Base-by-base conservation (phyloP, 2,888 invertebrate genomes). In the Spodoptera picta region DNA sequence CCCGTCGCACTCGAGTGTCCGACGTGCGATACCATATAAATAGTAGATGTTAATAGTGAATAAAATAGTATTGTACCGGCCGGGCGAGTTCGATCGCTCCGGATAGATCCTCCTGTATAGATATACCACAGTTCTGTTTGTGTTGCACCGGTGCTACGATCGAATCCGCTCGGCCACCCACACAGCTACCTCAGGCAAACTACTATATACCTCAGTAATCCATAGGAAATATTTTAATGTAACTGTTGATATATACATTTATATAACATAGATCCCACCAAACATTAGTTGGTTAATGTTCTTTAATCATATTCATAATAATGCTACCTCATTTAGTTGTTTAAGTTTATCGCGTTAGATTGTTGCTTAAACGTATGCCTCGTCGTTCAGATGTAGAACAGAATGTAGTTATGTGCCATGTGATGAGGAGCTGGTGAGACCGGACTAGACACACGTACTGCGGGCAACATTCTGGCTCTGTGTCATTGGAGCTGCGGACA, bases 181-280 rank as follows among this genome's bases (percentile, higher is more conserved):
- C 65, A 65, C 83, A 86, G 83, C 94, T 93, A 93, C 94, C 94
- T 94, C 93, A 91, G 69, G 76, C 85, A 78, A 90, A 91, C 87
- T 79, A 89, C 76, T 83, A 88, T 88, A 90, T 94, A 94, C 94
- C 94, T 94, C 94, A 93, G 83, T 90, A 90, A 90, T 87, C 90
- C 87, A 90, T 93, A 93, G 91, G 87, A 87, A 85, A 84, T 92
- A 90, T 90, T 87, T 86, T 91, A 91, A 90, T 86, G 76, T 88
- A 79, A 80, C 78, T 91, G 90, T 90, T 91, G 81, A 87, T 87
- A 87, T 90, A 90, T 89, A 91, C 77, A 76, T 74, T 78, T 84
- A 83, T 88, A 85, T 87, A 86, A 84, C 87, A 83, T 92, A 87
- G 88, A 92, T 93, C 94, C 94, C 94, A 94, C 94, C 94, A 93